A percentile compares a stretch with the other conserved stretches of the same genome.
Conservation (phyloP, 1,140 invertebrate species). For the Zelostemma sp. region DNA sequence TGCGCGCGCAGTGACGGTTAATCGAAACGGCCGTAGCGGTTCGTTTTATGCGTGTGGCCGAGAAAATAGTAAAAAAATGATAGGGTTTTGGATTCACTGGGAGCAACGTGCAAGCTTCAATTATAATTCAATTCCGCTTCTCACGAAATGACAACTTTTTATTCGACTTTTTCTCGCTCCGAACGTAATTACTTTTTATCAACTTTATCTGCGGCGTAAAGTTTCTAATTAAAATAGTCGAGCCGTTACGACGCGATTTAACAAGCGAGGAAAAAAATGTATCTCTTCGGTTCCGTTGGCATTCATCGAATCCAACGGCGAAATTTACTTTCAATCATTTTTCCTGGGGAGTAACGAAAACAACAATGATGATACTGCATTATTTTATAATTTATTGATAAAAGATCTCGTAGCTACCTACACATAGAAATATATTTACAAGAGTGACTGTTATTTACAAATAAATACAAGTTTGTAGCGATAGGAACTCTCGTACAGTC, state of each 20-base stretch:
- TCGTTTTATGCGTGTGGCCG: constrained; percentile 40
- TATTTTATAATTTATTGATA: constrained; percentile 25
- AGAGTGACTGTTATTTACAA: constrained; percentile 61
- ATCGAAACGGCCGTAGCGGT: constrained; percentile 29
- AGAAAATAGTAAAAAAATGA: constrained; percentile 34
- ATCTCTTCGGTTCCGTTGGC: too few relatives aligned
- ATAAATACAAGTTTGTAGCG: constrained; percentile 64
- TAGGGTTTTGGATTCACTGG: neutral
- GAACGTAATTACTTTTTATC: constrained; percentile 27
- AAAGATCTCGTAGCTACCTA: constrained; percentile 38
- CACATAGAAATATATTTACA: constrained; percentile 52
- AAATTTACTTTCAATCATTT: neutral
- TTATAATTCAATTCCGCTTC: neutral
- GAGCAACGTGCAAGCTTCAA: neutral
- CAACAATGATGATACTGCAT: neutral
- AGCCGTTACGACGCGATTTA: neutral
- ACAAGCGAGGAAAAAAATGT: neutral
- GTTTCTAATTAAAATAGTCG: neutral
- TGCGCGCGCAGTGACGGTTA: constrained; percentile 23
- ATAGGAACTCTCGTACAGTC: constrained; percentile 69
- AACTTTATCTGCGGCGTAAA: neutral
- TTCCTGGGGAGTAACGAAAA: neutral
- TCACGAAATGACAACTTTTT: constrained; percentile 4
- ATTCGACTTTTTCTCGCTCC: neutral
- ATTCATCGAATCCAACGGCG: neutral